Base-by-base conservation (phyloP, 2,888 invertebrate species). In the Cancer borealis region DNA sequence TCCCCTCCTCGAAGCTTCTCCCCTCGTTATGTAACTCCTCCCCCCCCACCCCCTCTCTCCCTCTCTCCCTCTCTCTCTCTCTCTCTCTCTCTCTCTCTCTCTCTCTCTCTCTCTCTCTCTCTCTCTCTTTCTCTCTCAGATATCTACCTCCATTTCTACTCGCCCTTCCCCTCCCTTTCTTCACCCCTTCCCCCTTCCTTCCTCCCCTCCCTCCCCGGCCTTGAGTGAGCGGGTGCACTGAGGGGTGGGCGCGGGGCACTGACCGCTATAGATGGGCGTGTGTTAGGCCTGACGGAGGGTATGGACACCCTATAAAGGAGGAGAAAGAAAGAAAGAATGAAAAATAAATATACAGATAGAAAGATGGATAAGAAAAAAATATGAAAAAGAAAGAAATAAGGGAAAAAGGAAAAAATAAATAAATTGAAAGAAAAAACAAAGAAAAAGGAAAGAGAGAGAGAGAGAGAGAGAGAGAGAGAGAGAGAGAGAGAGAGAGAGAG, bases 51-150 rank as follows among this genome's bases (percentile, higher is more conserved):
- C 21, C 39, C 89, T 54, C 89, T 54, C 54, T 54, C 89, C 54
- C 89, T 90, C 89, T 90, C 89, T 90, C 89, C 54, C 89, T 90
- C 89, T 89, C 89, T 89, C 89, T 49, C 88, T 88, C 88, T 88
- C 88, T 88, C 88, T 88, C 88, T 88, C 88, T 90, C 90, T 60
- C 91, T 60, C 54, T 73, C 73, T 91, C 54, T 30, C 39, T 73
- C 49, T n/a, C 26, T 79, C 79, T 79, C 79, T 79, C 79, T 79
- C 79, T 79, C 79, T 79, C 79, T 79, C 79, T 79, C 30, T 79
- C 26, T 26, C 8, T 21, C 79, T 26, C 79, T 79, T 10, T 30
- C 79, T 30, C 30, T 79, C 79, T 79, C 21, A 54, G 14, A 54
- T n/a, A 66, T 54, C 66, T 21, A 66, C n/a, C 21, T 21, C 66